A percentile compares a stretch with the other conserved stretches of the same genome.
Evolutionary conservation across 2,113 vertebrate species (phyloP).

Genomic region (Larimichthys polyactis): DNA sequence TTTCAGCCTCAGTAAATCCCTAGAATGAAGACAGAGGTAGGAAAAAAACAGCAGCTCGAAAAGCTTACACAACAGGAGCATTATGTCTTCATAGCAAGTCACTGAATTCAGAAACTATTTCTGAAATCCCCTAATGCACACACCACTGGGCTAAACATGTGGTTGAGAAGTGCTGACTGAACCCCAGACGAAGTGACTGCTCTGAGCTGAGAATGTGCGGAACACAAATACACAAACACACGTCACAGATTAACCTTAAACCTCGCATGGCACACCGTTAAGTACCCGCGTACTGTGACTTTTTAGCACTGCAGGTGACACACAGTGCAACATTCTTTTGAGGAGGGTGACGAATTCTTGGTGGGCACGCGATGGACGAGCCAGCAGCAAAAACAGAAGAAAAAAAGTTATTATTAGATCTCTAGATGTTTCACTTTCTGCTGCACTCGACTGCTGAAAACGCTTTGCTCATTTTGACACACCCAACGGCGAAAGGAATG

Average conservation of each 20-base stretch:
- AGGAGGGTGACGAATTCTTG: conserved; percentile 13
- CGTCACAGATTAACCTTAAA: neutral
- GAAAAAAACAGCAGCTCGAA: neutral
- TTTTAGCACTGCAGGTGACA: neutral
- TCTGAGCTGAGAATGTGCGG: conserved; percentile 18
- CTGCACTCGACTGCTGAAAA: conserved; percentile 64
- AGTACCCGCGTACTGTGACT: neutral
- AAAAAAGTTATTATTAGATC: conserved; percentile 62
- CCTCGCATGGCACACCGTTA: neutral
- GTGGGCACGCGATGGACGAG: neutral
- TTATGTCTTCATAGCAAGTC: conserved; percentile 18
- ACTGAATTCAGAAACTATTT: conserved; percentile 36
- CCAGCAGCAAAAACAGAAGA: conserved; percentile 57
- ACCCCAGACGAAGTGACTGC: conserved; percentile 36
- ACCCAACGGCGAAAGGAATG: conserved; percentile 70
- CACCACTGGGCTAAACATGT: conserved; percentile 20
- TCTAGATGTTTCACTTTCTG: conserved; percentile 66
- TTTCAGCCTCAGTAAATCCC: conserved; percentile 30
- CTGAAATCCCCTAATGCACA: conserved; percentile 28
- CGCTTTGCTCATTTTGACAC: conserved; percentile 68
- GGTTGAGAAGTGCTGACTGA: conserved; percentile 22
- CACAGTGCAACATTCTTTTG: conserved; percentile 3
- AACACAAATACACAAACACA: conserved; percentile 17
- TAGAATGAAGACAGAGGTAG: neutral
- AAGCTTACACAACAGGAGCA: conserved; percentile 22